These are phyloP conservation scores for Hylaea fasciaria DNA, from an alignment of 2,888 invertebrate species.

Conservation along the genomic window DNA sequence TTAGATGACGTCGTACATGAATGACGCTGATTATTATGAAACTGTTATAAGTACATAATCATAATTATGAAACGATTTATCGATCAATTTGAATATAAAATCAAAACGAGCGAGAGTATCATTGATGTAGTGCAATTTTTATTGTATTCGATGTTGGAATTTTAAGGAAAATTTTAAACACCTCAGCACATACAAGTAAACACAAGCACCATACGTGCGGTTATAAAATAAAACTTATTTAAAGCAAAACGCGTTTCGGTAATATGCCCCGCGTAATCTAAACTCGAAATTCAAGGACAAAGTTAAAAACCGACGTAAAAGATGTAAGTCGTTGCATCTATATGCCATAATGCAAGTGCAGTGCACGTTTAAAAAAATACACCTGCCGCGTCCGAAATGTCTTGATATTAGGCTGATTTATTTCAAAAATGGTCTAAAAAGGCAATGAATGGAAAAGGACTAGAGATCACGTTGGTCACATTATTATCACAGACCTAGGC, in stretches of 20 bases:
- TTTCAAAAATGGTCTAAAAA: not conserved
- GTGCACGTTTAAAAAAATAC: constrained; percentile 51
- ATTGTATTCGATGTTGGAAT: not conserved
- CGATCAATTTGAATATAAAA: too few relatives aligned
- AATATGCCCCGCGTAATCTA: constrained; percentile 75
- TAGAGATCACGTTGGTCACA: too few relatives aligned
- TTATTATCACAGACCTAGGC: too few relatives aligned
- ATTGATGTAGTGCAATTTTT: too few relatives aligned
- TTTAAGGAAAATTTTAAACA: not conserved
- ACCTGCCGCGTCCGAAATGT: constrained; percentile 22
- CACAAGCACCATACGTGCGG: not conserved
- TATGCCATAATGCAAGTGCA: constrained; percentile 77
- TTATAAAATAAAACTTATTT: constrained; percentile 34
- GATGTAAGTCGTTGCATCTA: constrained; percentile 76
- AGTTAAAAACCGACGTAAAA: constrained; percentile 73
- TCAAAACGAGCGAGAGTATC: too few relatives aligned
- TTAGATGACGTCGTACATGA: constrained; percentile 36
- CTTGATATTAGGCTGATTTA: constrained; percentile 43
- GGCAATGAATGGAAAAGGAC: too few relatives aligned
- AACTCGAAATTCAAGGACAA: constrained; percentile 83
- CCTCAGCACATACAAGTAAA: constrained; percentile 20
- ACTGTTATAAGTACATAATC: not conserved
- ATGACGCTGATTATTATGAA: constrained; percentile 2
- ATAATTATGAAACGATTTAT: too few relatives aligned
- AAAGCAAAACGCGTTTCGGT: constrained; percentile 50